Percentiles rank a stretch among this genome's conserved stretches.
These are phyloP conservation scores for Limnothrissa miodon DNA, from an alignment of 2,113 vertebrate species.

Conservation along the genomic window DNA sequence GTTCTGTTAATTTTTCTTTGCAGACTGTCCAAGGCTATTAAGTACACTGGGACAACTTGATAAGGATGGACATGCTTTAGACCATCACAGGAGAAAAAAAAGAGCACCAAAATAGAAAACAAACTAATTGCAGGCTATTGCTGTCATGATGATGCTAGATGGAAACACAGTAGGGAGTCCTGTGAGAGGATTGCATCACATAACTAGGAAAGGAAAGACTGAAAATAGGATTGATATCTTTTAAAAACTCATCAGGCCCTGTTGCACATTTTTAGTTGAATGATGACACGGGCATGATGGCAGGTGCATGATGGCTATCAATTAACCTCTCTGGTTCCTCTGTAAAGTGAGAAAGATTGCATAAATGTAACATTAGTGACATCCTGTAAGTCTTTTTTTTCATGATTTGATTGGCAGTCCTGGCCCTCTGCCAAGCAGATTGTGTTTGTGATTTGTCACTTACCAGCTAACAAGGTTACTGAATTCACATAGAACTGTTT, in stretches of 20 bases:
- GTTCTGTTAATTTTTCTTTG: slow-evolving; percentile 60
- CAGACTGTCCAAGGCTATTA: slow-evolving; percentile 67
- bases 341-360: neutral
- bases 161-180: slow-evolving; percentile 54
- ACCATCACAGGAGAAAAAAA: slow-evolving; percentile 42
- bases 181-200: slow-evolving; percentile 58
- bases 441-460: neutral
- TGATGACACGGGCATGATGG: neutral
- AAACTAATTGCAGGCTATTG: slow-evolving; percentile 71
- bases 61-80: slow-evolving; percentile 52
- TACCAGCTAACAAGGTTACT: neutral
- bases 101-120: slow-evolving; percentile 54
- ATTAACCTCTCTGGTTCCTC: neutral
- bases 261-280: slow-evolving; percentile 47
- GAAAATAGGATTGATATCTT: slow-evolving; percentile 41
- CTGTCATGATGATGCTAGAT: slow-evolving; percentile 43
- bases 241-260: slow-evolving; percentile 53
- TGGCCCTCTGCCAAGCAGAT: neutral
- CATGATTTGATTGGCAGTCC: neutral
- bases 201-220: slow-evolving; percentile 52
- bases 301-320: neutral
- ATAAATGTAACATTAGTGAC: neutral
- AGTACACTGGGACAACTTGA: slow-evolving; percentile 59
- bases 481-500: neutral
- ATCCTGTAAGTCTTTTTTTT: neutral